Percentiles rank a stretch among this genome's conserved stretches.
Evolutionary conservation across 2,888 invertebrate genomes (phyloP).

Genomic region (Pheosia tremula): DNA sequence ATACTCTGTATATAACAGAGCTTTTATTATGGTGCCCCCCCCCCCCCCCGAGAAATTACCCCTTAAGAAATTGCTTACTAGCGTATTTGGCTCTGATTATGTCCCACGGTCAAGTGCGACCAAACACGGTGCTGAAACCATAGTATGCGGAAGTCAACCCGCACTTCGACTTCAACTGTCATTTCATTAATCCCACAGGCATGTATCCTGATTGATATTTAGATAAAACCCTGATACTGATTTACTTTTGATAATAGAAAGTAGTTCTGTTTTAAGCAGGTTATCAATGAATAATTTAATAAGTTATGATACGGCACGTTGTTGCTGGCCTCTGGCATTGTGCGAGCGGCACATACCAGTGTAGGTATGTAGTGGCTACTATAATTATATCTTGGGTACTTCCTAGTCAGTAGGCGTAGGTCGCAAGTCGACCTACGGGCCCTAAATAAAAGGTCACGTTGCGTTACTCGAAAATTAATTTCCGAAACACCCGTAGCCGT

Average conservation of each 20-base stretch:
- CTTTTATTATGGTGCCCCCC: too few species aligned
- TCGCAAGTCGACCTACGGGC: constrained; percentile 36
- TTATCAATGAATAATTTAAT: constrained; percentile 17
- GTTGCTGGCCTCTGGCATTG: constrained; percentile 23
- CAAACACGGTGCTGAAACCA: too few species aligned
- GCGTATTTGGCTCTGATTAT: too few species aligned
- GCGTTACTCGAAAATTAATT: constrained; percentile 17
- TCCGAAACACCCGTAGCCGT: constrained; percentile 17
- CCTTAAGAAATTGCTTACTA: too few species aligned
- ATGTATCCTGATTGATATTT: neutral
- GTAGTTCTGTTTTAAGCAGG: neutral
- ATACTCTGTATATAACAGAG: too few species aligned
- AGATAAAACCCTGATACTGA: neutral
- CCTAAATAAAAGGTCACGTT: constrained; percentile 39
- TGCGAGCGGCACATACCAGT: constrained; percentile 13
- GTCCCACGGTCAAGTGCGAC: too few species aligned
- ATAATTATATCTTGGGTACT: constrained; percentile 31
- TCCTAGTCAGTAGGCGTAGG: constrained; percentile 36
- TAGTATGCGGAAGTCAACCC: too few species aligned
- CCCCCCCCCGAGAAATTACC: too few species aligned
- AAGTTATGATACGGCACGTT: constrained; percentile 9
- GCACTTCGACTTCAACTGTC: too few species aligned
- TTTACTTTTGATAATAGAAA: neutral
- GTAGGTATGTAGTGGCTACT: constrained; percentile 11
- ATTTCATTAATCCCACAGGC: too few species aligned